Evolutionary conservation across 2,113 vertebrate species (phyloP), one percentile per base, ranked within the genome.

Genomic region (Pogonocichla stellata): DNA sequence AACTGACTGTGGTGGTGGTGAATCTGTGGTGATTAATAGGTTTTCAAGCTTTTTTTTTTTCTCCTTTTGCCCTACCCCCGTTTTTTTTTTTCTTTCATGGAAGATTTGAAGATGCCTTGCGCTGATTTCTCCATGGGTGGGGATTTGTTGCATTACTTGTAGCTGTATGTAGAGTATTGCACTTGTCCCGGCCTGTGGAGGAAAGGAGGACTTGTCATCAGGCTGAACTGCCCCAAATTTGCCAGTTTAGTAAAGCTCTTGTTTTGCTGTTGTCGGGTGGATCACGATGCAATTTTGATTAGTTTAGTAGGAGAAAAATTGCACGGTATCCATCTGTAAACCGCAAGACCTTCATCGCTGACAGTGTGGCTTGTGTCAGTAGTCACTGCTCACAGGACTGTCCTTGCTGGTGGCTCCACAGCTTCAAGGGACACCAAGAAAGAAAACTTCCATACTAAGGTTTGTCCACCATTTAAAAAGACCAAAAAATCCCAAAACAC

Each of bases 291-390:
- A 99, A 99, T 99, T 99, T 99, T 98, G 98, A 98, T 97, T 93
- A 95, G 96, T 97, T 79, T 89, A 93, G 93, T 95, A 97, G 96
- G 98, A 98, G 96, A 98, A 98, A 99, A 99, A 99, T 99, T 99
- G 99, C 99, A 99, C 98, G 98, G 99, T 99, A 99, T 99, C 99
- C 98, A 99, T 99, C 99, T 99, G 99, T 98, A 98, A 99, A 98
- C 98, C 98, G 98, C 98, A 98, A 98, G 98, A 99, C 98, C 97
- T 97, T 97, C 89, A 91, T 90, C 82, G 58, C 95, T 97, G 96
- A 88, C 92, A 42, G 33, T 5, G 0, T 34, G 17, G 28, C 65
- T 40, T 45, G 87, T 69, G 69, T 90, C 69, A 77, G 80, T 34
- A 14, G 23, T 42, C 38, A 4, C 1, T 19, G 60, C 78, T 45